Conservation (phyloP, 2,797 vertebrate species). For the Gymnoscopelus microlampas region DNA sequence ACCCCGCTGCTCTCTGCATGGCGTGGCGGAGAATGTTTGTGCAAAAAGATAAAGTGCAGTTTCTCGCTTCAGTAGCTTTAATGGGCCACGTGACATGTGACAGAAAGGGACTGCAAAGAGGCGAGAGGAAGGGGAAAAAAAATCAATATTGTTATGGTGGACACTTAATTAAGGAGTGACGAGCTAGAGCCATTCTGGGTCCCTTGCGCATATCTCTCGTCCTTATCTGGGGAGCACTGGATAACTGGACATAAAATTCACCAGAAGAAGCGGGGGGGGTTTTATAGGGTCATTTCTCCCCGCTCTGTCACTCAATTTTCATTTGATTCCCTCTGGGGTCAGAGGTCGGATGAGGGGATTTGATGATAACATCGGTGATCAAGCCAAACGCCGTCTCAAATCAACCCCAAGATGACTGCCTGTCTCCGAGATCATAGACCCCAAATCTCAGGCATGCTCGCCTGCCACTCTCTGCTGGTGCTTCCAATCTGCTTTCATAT, state of each 20-base stretch:
- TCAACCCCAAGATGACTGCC: constrained; percentile 29
- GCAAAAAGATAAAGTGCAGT: constrained; percentile 10
- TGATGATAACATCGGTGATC: constrained; percentile 63
- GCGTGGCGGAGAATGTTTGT: constrained; percentile 8
- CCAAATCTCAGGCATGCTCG: constrained; percentile 1
- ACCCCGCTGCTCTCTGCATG: constrained; percentile 26
- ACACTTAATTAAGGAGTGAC: constrained; percentile 60
- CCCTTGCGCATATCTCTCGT: no score
- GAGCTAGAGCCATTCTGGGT: constrained; percentile 30
- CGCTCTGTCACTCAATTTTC: constrained; percentile 54
- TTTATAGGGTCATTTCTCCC: constrained; percentile 32
- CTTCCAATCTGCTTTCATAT: constrained; percentile 40
- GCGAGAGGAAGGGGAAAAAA: neutral
- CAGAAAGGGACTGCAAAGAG: constrained; percentile 29
- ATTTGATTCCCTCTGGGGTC: constrained; percentile 55
- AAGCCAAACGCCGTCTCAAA: constrained; percentile 53
- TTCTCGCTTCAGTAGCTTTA: constrained; percentile 38
- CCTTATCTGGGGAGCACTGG: constrained; percentile 1
- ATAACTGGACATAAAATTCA: constrained; percentile 43
- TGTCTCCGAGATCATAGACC: constrained; percentile 31
- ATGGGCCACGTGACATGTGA: constrained; percentile 33
- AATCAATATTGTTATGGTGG: constrained; percentile 36
- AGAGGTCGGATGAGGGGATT: constrained; percentile 58
- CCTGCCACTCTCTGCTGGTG: constrained; percentile 18
- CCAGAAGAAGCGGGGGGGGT: constrained; percentile 14